Base-by-base conservation (phyloP, 1,140 invertebrate species). In the Aphis gossypii region DNA sequence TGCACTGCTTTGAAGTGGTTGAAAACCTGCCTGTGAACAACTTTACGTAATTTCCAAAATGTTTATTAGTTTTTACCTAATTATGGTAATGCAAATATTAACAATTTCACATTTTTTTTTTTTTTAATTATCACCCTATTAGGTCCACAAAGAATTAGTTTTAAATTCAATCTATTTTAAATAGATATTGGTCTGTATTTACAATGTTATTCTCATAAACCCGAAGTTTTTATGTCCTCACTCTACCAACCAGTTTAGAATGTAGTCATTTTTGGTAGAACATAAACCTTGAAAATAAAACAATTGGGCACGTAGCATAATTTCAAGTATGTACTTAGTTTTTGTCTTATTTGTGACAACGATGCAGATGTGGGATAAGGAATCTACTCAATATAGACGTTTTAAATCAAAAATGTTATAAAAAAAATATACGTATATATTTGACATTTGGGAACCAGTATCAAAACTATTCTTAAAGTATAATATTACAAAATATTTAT, bases 211-310 rank as follows among this genome's bases (percentile, higher is more conserved):
- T 83, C 30, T 82, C 68, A 83, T 83, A 83, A 92, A 35, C 30
- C 68, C 44, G n/a, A 51, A 92, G 44, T 83, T 82, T 92, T 92
- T 92, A 82, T 82, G 60, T 76, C 38, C 76, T 51, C 60, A 25
- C 83, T 76, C 41, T 25, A 51, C n/a, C 48, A 92, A 92, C 90
- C 90, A 82, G 90, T 92, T 82, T 92, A 92, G 44, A 48, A 92
- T 48, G 60, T 48, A 83, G 68, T 92, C n/a, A 68, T 90, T 60
- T 56, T 60, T 68, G 25, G 51, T 9, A n/a, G 38, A 44, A 83
- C 90, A 48, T 51, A 92, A 92, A 92, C 90, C 90, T 92, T 92
- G 90, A 92, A 92, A 92, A 83, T n/a, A 92, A 92, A 92, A 92
- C 68, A 48, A 83, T 92, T 83, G 44, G 5, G 76, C 41, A 76